Evolutionary conservation across 1,140 invertebrate genomes (phyloP), one percentile per base, ranked within the genome.

Genomic region (Calosoma granatense): DNA sequence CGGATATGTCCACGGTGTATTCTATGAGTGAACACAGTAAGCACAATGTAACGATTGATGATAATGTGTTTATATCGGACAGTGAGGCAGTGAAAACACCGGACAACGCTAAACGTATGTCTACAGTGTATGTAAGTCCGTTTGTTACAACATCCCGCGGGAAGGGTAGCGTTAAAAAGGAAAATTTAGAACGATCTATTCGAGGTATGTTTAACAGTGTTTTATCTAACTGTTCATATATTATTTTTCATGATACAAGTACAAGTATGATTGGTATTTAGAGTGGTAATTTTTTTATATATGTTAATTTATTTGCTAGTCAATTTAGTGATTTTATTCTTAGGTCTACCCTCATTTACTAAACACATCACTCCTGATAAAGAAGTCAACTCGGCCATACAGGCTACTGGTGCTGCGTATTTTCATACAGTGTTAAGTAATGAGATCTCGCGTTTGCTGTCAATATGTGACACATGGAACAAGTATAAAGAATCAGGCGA

Each of bases 401-500:
- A 62, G 1, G 56, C 60, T 53, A 60, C 62, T 19, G 65, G 63
- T 19, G 64, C 64, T 15, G 58, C 58, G n/a, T 81, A 81, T 57
- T 83, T 83, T 55, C 73, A 74, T 12, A 59, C 68, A 36, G 67
- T 80, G 30, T 60, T 81, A 14, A 64, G 76, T 0, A 67, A 68
- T 2, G 77, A 84, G 66, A 75, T 74, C 2, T 51, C 64, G 0
- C 70, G 78, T 39, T 67, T 83, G 0, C 63, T 65, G 12, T 61
- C 61, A 0, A 26, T 76, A 0, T 81, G 77, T 55, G 54, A 71
- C 0, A 62, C 71, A 19, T 82, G 81, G 81, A 58, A 68, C 2
- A 47, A 30, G 0, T 75, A 76, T 58, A 67, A 68, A 56, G 61
- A 61, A 2, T 23, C 61, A 0, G 55, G 63, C 1, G 41, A 64